These are phyloP conservation scores for Campoletis sonorensis DNA, from an alignment of 1,140 invertebrate species.

Conservation along the genomic window DNA sequence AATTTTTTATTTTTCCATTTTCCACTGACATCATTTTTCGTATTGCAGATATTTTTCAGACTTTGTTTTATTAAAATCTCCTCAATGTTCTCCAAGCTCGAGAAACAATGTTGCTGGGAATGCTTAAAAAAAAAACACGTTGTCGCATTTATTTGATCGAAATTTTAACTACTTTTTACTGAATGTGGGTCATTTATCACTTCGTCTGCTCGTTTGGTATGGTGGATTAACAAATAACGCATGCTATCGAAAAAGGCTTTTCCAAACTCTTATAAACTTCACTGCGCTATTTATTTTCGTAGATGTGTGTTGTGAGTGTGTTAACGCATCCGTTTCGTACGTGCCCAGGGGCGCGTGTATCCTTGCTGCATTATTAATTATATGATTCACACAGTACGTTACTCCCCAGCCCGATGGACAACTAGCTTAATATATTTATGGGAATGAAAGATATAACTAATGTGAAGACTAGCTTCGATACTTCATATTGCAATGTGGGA, in stretches of 20 bases:
- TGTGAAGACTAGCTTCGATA: too few relatives aligned
- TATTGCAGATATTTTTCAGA: too few relatives aligned
- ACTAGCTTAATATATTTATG: slow-evolving; percentile 27
- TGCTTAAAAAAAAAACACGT: too few relatives aligned
- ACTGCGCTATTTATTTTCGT: background rate
- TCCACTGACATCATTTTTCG: background rate
- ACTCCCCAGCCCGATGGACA: slow-evolving; percentile 22
- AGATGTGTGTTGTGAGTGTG: background rate
- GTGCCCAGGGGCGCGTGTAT: slow-evolving; percentile 64
- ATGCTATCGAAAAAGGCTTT: background rate
- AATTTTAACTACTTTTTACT: too few relatives aligned
- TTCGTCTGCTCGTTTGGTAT: too few relatives aligned
- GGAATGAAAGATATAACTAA: too few relatives aligned
- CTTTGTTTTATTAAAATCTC: too few relatives aligned
- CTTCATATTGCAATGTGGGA: too few relatives aligned
- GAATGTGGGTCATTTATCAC: too few relatives aligned
- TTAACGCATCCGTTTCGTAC: slow-evolving; percentile 53
- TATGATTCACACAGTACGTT: slow-evolving; percentile 37
- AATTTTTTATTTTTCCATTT: background rate
- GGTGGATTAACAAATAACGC: background rate
- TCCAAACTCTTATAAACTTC: background rate
- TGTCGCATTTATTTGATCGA: too few relatives aligned
- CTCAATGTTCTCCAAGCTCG: too few relatives aligned
- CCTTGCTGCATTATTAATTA: slow-evolving; percentile 67
- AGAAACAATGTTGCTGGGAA: too few relatives aligned